Conservation (phyloP, 37 sponge, comb jelly and placozoan genomes). For the Eunapius fragilis region DNA sequence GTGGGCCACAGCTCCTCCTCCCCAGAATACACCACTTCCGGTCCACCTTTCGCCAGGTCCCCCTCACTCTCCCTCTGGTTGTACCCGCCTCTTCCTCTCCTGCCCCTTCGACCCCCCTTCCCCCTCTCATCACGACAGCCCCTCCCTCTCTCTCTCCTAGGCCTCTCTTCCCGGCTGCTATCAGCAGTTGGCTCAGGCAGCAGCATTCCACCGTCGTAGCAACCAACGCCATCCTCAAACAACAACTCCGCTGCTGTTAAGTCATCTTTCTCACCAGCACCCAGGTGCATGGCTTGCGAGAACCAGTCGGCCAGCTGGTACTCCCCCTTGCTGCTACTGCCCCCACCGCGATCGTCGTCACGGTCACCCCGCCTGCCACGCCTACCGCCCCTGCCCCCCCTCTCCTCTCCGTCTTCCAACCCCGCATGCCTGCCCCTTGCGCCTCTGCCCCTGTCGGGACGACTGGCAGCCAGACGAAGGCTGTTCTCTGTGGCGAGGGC, state of each 20-base stretch:
- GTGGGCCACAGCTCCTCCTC: background rate
- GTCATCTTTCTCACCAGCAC: background rate
- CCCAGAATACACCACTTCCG: background rate
- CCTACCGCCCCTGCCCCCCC: background rate
- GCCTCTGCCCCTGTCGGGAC: background rate
- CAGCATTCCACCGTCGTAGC: background rate
- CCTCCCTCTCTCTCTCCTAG: constrained; percentile 19
- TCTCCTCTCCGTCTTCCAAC: background rate
- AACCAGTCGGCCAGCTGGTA: background rate
- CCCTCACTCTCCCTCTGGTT: background rate
- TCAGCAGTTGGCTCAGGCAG: background rate
- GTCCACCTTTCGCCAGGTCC: background rate
- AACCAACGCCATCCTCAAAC: background rate
- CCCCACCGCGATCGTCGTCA: background rate
- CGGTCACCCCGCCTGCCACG: constrained; percentile 16
- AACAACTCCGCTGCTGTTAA: background rate
- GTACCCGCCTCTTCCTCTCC: constrained; percentile 7
- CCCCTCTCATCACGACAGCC: constrained; percentile 6
- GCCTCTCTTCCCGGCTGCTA: constrained; percentile 4
- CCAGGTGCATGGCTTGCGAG: background rate
- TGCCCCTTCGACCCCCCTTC: background rate
- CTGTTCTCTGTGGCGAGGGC: background rate
- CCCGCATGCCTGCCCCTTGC: background rate
- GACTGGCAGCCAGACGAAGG: background rate
- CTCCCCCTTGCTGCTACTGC: background rate